A percentile compares a stretch with the other conserved stretches of the same genome.
Conservation (phyloP, 2,888 invertebrate species). For the Acanthosepion esculentum region DNA sequence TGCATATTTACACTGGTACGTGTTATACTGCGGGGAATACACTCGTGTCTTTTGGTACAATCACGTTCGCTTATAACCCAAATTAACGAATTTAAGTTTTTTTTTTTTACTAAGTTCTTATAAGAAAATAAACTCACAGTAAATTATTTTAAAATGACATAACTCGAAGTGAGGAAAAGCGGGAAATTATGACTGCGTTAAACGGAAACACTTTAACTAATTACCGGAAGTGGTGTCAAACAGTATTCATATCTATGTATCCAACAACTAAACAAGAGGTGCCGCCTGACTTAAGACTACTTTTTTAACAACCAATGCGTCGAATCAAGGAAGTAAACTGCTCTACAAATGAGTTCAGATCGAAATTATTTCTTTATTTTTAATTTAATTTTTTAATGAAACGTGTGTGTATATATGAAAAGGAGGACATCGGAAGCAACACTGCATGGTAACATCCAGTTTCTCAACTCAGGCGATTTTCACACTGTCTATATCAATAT, state of each 20-base stretch:
- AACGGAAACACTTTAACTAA: slow-evolving; percentile 33
- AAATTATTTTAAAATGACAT: not conserved
- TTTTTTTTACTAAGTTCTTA: not conserved
- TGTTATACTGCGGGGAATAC: no score
- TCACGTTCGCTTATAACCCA: no score
- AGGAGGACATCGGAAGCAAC: no score
- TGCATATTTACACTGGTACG: no score
- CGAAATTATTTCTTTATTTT: not conserved
- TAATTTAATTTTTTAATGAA: no score
- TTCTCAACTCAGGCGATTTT: no score
- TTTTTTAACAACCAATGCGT: not conserved
- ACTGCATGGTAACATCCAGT: no score
- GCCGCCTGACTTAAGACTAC: not conserved
- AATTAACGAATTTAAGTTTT: no score
- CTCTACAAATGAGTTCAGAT: not conserved
- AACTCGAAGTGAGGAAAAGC: not conserved
- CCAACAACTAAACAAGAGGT: not conserved
- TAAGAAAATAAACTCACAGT: not conserved
- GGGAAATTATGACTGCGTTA: not conserved
- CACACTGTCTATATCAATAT: no score
- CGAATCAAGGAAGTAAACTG: not conserved
- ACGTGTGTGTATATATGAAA: no score
- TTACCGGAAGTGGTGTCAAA: not conserved
- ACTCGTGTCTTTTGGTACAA: no score
- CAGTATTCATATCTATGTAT: not conserved